Percentiles rank a stretch among this genome's conserved stretches.
Conservation (phyloP, 2,113 vertebrate species). For the Thunnus thynnus region DNA sequence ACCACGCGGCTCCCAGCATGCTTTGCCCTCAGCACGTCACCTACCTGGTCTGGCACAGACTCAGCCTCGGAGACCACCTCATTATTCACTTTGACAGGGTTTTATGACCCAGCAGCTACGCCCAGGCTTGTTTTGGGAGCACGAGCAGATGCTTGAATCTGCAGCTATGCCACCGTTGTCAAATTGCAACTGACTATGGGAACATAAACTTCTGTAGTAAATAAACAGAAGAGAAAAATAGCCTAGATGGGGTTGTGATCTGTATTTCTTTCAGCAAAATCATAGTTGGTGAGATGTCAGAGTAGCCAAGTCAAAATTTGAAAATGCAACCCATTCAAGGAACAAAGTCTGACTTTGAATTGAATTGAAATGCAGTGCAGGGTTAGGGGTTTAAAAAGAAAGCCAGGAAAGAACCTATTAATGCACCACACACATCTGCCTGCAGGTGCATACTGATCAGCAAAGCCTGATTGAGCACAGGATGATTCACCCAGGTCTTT, state of each 20-base stretch:
- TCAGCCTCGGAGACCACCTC: constrained; percentile 66
- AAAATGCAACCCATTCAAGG: constrained; percentile 75
- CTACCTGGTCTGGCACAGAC: constrained; percentile 70
- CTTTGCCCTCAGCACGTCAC: constrained; percentile 77
- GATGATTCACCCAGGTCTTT: constrained; percentile 64
- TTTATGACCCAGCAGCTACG: constrained; percentile 66
- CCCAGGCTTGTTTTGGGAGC: constrained; percentile 58
- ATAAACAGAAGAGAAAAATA: constrained; percentile 24
- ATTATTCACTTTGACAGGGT: constrained; percentile 82
- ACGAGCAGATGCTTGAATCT: constrained; percentile 70
- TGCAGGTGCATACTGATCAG: constrained; percentile 74
- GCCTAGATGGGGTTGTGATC: constrained; percentile 1
- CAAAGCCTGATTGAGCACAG: constrained; percentile 53
- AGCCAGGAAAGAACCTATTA: constrained; percentile 61
- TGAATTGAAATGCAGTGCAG: constrained; percentile 48
- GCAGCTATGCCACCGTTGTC: constrained; percentile 43
- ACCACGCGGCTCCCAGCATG: constrained; percentile 74
- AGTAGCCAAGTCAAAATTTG: constrained; percentile 79
- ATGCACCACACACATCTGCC: constrained; percentile 62
- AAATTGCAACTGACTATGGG: constrained; percentile 27
- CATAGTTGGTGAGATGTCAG: not conserved
- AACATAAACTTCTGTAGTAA: constrained; percentile 20
- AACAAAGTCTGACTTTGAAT: constrained; percentile 5
- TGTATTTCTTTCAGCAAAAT: not conserved
- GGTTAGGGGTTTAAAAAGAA: constrained; percentile 47